A percentile compares a stretch with the other conserved stretches of the same genome.
Conservation (phyloP, 2,113 vertebrate species). For the Dunckerocampus dactyliophorus region DNA sequence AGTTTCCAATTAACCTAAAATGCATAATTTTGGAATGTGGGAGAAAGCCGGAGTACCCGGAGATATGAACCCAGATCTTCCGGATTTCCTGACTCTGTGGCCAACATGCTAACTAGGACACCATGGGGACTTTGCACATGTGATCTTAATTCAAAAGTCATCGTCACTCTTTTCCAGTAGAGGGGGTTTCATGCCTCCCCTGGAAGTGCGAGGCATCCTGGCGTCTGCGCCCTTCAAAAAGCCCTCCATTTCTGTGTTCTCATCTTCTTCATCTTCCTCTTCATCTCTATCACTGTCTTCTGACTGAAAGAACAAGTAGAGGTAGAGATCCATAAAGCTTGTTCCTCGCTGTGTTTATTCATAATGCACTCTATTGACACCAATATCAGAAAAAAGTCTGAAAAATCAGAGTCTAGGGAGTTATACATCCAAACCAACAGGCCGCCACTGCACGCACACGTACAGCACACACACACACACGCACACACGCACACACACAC, state of each 20-base stretch:
- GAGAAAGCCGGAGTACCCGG: no score
- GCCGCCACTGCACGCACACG: no score
- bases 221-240: constrained; percentile 72
- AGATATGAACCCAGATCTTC: no score
- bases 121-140: background rate
- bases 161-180: constrained; percentile 88
- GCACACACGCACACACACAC: no score
- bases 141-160: constrained; percentile 80
- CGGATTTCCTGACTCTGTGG: no score
- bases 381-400: no score
- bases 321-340: background rate
- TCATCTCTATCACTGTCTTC: constrained; percentile 88
- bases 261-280: constrained; percentile 75
- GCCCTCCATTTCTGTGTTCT: constrained; percentile 77
- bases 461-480: no score
- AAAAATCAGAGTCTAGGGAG: no score
- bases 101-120: background rate
- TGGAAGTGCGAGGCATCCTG: constrained; percentile 64
- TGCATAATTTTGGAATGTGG: no score
- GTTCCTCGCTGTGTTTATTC: background rate
- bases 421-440: no score
- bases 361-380: background rate
- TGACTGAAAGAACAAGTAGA: constrained; percentile 64
- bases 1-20: no score
- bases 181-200: constrained; percentile 73